Evolutionary conservation across 2,888 invertebrate genomes (phyloP).

Genomic region (Poecilobothrus nobilitatus): DNA sequence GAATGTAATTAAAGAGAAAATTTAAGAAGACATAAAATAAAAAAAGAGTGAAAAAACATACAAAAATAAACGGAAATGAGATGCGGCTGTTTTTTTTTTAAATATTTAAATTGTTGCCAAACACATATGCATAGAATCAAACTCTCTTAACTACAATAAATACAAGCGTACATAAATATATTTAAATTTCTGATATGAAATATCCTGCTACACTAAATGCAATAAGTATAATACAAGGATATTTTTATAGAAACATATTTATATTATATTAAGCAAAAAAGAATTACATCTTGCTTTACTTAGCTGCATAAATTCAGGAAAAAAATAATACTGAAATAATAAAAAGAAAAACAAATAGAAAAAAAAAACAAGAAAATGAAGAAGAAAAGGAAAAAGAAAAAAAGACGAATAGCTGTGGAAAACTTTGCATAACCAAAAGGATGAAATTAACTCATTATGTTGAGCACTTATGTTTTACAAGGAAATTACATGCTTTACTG

Average conservation of each 20-base stretch:
- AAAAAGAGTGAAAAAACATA: too few relatives aligned
- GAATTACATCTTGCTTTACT: not conserved
- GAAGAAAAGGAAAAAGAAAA: not conserved
- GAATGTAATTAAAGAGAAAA: too few relatives aligned
- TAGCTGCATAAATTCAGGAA: not conserved
- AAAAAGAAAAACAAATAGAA: not conserved
- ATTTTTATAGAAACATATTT: too few relatives aligned
- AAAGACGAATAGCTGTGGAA: not conserved
- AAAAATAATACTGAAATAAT: not conserved
- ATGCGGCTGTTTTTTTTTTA: not conserved
- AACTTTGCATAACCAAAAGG: conserved; percentile 1
- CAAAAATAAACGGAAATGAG: too few relatives aligned
- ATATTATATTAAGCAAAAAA: not conserved
- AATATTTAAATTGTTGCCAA: not conserved
- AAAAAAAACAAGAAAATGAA: not conserved
- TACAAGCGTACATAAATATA: too few relatives aligned
- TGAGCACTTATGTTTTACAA: conserved; percentile 3
- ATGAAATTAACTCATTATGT: not conserved
- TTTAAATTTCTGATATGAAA: too few relatives aligned
- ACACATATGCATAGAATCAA: not conserved
- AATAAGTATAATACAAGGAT: not conserved
- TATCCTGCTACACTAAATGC: not conserved
- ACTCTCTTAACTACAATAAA: too few relatives aligned
- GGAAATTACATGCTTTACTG: conserved; percentile 3
- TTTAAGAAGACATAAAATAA: too few relatives aligned